These are phyloP conservation scores for Polyergus mexicanus DNA, from an alignment of 1,140 invertebrate genomes.

Conservation along the genomic window DNA sequence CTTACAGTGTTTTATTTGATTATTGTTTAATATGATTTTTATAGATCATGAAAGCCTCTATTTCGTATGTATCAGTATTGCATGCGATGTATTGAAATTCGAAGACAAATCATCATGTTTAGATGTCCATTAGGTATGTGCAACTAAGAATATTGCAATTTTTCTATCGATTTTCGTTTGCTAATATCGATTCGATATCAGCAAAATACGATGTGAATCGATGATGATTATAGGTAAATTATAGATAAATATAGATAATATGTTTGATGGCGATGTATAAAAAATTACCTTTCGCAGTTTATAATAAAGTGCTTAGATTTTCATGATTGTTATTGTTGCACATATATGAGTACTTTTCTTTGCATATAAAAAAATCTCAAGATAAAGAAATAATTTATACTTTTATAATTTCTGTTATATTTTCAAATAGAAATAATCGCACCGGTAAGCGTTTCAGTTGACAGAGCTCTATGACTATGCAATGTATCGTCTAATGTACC, in stretches of 20 bases:
- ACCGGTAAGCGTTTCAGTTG: neutral
- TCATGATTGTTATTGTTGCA: neutral
- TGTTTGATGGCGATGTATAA: neutral
- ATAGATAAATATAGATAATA: slow-evolving; percentile 26
- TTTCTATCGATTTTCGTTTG: slow-evolving; percentile 1
- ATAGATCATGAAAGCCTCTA: slow-evolving; percentile 60
- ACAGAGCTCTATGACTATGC: neutral
- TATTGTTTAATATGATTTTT: slow-evolving; percentile 36
- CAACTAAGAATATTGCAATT: slow-evolving; percentile 12
- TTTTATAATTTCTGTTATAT: neutral
- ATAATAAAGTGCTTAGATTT: slow-evolving; percentile 37
- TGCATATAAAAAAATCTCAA: neutral
- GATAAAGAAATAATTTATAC: slow-evolving; percentile 10
- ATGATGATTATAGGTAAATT: slow-evolving; percentile 13
- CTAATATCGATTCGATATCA: neutral
- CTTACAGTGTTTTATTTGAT: neutral
- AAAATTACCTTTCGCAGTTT: slow-evolving; percentile 41
- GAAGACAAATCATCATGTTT: neutral
- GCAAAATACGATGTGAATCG: neutral
- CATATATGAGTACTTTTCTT: neutral
- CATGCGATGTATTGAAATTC: slow-evolving; percentile 49
- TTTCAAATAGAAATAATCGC: slow-evolving; percentile 14
- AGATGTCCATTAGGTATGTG: neutral
- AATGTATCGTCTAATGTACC: neutral
- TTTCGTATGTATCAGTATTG: slow-evolving; percentile 59